phyloP scores from a whole-genome alignment of 2,113 vertebrate genomes.

The Rutilus rutilus region DNA sequence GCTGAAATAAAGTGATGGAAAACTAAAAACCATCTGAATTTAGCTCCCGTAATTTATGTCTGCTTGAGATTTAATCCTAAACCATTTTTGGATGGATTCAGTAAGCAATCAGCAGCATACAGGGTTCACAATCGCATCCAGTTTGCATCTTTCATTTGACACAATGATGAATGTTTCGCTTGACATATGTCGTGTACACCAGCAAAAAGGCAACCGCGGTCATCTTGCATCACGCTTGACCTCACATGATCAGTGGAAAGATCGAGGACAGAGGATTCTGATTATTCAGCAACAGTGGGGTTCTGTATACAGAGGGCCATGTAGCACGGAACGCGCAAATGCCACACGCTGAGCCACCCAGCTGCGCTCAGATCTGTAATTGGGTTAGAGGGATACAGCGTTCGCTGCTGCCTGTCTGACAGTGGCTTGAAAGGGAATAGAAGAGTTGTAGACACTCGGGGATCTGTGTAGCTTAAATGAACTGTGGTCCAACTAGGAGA shows the following conservation, averaged over 20 bases:
- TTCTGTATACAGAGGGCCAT: constrained; percentile 27
- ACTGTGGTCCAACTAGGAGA: constrained; percentile 16
- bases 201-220: constrained; percentile 26
- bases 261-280: constrained; percentile 36
- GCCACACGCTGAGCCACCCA: constrained; percentile 32
- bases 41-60: constrained; percentile 25
- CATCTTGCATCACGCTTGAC: constrained; percentile 46
- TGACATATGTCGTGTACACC: constrained; percentile 14
- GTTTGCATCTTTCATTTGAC: not conserved
- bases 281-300: constrained; percentile 47
- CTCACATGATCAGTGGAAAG: constrained; percentile 24
- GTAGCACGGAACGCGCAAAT: constrained; percentile 9
- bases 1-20: constrained; percentile 30
- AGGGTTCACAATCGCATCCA: not conserved
- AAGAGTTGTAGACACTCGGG: constrained; percentile 30
- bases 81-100: not conserved
- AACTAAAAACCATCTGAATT: constrained; percentile 20
- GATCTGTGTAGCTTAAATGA: constrained; percentile 35
- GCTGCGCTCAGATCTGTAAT: constrained; percentile 46
- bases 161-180: not conserved
- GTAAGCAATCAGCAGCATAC: not conserved
- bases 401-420: constrained; percentile 35
- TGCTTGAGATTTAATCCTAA: not conserved
- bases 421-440: constrained; percentile 51
- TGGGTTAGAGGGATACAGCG: constrained; percentile 29